Conservation (phyloP, 1,140 invertebrate species). For the Brachionus calyciflorus region DNA sequence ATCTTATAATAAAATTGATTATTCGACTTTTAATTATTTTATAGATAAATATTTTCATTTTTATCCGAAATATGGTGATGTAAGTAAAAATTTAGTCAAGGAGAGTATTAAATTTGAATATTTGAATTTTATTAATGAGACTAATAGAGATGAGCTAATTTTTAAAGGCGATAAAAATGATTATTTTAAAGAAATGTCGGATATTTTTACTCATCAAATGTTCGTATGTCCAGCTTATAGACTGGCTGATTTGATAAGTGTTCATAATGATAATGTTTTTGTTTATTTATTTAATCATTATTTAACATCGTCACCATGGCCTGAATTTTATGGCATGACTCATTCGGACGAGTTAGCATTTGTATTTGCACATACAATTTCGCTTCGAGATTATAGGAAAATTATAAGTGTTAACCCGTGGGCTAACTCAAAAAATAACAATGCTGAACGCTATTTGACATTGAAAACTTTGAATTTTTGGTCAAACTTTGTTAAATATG, state of each 20-base stretch:
- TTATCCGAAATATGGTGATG: constrained; percentile 47
- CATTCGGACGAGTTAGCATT: constrained; percentile 74
- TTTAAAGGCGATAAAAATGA: neutral
- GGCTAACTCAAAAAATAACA: neutral
- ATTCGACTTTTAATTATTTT: constrained; percentile 50
- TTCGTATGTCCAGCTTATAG: constrained; percentile 93
- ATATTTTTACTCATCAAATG: constrained; percentile 76
- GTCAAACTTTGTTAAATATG: neutral
- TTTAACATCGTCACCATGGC: neutral
- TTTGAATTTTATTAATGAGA: neutral
- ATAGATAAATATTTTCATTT: constrained; percentile 80
- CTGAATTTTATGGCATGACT: neutral
- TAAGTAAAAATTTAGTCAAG: neutral
- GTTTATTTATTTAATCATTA: constrained; percentile 89
- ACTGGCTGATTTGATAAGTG: constrained; percentile 81
- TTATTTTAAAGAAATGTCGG: neutral
- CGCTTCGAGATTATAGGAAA: neutral
- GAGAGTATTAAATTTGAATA: constrained; percentile 66
- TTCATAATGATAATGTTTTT: constrained; percentile 73
- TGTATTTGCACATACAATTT: constrained; percentile 81
- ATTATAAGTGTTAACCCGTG: neutral
- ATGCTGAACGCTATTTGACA: neutral
- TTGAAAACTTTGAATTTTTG: neutral
- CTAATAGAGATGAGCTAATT: neutral
- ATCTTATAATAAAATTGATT: constrained; percentile 48